A percentile compares a stretch with the other conserved stretches of the same genome.
phyloP scores from a whole-genome alignment of 2,888 invertebrate genomes.

The Oscheius sp. region DNA sequence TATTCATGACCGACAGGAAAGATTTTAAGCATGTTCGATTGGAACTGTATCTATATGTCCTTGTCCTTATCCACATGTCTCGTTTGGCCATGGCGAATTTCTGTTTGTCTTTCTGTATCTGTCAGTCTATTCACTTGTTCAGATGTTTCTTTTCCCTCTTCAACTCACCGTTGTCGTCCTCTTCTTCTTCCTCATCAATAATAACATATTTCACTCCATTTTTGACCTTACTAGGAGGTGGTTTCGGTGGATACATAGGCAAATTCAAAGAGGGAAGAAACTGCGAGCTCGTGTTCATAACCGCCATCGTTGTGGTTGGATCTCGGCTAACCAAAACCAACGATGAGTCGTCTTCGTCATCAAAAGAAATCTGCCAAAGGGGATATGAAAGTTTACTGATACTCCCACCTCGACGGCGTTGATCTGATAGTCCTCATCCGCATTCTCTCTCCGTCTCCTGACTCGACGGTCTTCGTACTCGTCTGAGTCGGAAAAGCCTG shows the following conservation, averaged over 20 bases:
- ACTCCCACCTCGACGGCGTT: constrained; percentile 47
- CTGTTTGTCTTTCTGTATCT: background rate
- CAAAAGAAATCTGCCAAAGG: constrained; percentile 45
- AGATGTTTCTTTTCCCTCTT: background rate
- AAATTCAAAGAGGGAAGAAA: constrained; percentile 31
- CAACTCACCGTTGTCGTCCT: background rate
- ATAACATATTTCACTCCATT: constrained; percentile 39
- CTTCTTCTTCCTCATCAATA: constrained; percentile 33
- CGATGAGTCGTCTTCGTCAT: constrained; percentile 43
- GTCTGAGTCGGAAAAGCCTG: constrained; percentile 37
- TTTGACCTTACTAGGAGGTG: constrained; percentile 24
- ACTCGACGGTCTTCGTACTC: constrained; percentile 44
- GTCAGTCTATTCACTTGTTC: background rate
- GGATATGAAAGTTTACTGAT: background rate
- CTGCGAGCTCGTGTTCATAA: constrained; percentile 12
- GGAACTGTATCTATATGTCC: no score
- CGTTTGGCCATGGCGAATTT: background rate
- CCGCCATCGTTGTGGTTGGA: background rate
- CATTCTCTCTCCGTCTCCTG: constrained; percentile 23
- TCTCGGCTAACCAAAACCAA: constrained; percentile 14
- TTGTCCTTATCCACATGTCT: no score
- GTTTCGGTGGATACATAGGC: constrained; percentile 17
- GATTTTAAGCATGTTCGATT: no score
- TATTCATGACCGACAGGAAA: no score
- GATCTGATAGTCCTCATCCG: constrained; percentile 40